These are phyloP conservation scores for Lepidocyrtinus sp. DNA, from an alignment of 2,888 invertebrate genomes.

Conservation along the genomic window DNA sequence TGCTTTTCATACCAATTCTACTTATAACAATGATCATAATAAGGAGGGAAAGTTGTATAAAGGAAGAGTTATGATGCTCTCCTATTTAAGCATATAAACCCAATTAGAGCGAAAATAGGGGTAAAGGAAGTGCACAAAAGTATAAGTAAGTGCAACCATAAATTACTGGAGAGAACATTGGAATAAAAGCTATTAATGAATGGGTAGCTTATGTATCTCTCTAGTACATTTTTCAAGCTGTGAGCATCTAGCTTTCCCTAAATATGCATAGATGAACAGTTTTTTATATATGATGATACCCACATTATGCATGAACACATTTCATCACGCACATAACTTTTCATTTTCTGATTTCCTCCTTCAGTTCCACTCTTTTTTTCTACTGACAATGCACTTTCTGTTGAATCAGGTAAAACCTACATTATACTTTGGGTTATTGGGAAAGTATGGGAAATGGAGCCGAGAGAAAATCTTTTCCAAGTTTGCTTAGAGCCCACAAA, in stretches of 20 bases:
- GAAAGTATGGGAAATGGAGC: neutral
- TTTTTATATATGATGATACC: neutral
- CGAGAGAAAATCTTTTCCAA: neutral
- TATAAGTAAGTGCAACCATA: conserved; percentile 15
- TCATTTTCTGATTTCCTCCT: conserved; percentile 2
- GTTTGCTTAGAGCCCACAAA: too few relatives aligned
- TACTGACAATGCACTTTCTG: conserved; percentile 1
- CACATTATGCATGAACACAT: conserved; percentile 7
- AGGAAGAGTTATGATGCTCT: conserved; percentile 8
- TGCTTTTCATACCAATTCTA: too few relatives aligned
- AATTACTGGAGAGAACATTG: conserved; percentile 25
- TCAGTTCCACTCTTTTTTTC: neutral
- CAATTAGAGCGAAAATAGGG: conserved; percentile 5
- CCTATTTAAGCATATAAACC: conserved; percentile 13
- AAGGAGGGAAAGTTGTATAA: neutral
- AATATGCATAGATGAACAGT: neutral
- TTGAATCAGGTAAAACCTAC: too few relatives aligned
- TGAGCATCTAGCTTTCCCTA: conserved; percentile 2
- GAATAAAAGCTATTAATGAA: conserved; percentile 11
- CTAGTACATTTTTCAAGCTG: neutral
- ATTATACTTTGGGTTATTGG: too few relatives aligned
- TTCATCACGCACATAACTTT: neutral
- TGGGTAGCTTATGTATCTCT: neutral
- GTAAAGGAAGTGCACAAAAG: conserved; percentile 7
- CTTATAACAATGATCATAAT: too few relatives aligned